Conservation (phyloP, 2,797 vertebrate genomes). For the Melanotaenia parkinsoni region DNA sequence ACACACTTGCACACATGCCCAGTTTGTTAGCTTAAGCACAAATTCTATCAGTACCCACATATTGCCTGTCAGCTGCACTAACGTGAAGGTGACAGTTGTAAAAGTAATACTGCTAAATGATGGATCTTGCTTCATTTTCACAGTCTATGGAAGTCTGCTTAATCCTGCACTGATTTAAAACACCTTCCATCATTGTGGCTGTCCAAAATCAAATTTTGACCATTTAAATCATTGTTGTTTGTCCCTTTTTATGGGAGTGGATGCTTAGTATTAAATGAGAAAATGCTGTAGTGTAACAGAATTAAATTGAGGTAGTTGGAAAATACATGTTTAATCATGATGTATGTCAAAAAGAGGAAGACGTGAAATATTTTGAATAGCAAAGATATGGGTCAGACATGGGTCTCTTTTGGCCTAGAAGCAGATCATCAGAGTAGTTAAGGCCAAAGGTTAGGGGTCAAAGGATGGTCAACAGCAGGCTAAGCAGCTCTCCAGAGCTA, state of each 20-base stretch:
- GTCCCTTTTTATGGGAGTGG: constrained; percentile 4
- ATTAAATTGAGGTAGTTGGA: constrained; percentile 11
- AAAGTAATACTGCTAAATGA: constrained; percentile 65
- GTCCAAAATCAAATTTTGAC: constrained; percentile 29
- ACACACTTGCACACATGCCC: constrained; percentile 21
- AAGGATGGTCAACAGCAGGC: constrained; percentile 37
- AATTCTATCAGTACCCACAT: constrained; percentile 67
- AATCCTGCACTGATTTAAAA: constrained; percentile 75
- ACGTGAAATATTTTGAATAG: constrained; percentile 21
- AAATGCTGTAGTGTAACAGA: constrained; percentile 10
- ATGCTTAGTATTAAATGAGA: constrained; percentile 3
- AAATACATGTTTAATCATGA: constrained; percentile 23
- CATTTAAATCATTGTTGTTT: constrained; percentile 3
- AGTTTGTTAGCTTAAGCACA: constrained; percentile 56
- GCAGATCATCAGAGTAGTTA: constrained; percentile 32
- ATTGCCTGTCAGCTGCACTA: constrained; percentile 73
- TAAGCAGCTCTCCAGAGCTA: constrained; percentile 30
- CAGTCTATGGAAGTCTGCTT: constrained; percentile 27
- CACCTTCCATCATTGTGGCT: constrained; percentile 52
- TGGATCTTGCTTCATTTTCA: constrained; percentile 39
- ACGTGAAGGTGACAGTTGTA: constrained; percentile 75
- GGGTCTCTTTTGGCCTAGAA: constrained; percentile 19
- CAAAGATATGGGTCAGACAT: constrained; percentile 16
- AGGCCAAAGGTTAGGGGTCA: constrained; percentile 53
- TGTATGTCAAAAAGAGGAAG: constrained; percentile 12